Conservation (phyloP, 2,888 invertebrate genomes). For the Brenthis hecate region DNA sequence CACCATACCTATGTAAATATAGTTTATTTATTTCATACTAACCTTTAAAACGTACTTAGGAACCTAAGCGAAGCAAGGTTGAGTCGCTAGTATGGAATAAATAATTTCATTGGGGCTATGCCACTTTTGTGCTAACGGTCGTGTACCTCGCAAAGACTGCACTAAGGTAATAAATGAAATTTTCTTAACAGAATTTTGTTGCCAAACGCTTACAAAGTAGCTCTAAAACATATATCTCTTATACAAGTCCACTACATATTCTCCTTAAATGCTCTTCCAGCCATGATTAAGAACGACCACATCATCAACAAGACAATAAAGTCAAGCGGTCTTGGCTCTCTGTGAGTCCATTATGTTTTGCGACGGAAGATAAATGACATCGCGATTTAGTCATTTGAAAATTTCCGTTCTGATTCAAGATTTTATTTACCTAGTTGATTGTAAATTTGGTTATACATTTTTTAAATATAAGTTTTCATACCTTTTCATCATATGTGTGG, state of each 20-base stretch:
- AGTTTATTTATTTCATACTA: no score
- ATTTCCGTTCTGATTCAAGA: not conserved
- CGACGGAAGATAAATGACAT: constrained; percentile 6
- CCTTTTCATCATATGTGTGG: no score
- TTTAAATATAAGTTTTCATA: no score
- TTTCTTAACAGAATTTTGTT: not conserved
- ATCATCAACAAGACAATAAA: constrained; percentile 30
- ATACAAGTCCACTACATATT: constrained; percentile 14
- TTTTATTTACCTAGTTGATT: no score
- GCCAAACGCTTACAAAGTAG: constrained; percentile 10
- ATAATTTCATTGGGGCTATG: not conserved
- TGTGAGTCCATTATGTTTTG: constrained; percentile 17
- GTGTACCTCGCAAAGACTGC: not conserved
- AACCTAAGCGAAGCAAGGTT: no score
- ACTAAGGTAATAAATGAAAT: constrained; percentile 8
- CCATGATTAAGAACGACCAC: constrained; percentile 24
- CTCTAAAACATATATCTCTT: constrained; percentile 15
- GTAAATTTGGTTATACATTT: no score
- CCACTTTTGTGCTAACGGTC: not conserved
- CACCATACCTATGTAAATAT: no score
- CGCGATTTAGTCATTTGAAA: constrained; percentile 7
- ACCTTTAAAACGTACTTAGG: no score
- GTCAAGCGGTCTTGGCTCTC: constrained; percentile 20
- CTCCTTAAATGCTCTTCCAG: constrained; percentile 21
- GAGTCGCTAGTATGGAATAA: no score